These are phyloP conservation scores for Troides oblongomaculatus DNA, from an alignment of 2,888 invertebrate genomes.

Conservation along the genomic window DNA sequence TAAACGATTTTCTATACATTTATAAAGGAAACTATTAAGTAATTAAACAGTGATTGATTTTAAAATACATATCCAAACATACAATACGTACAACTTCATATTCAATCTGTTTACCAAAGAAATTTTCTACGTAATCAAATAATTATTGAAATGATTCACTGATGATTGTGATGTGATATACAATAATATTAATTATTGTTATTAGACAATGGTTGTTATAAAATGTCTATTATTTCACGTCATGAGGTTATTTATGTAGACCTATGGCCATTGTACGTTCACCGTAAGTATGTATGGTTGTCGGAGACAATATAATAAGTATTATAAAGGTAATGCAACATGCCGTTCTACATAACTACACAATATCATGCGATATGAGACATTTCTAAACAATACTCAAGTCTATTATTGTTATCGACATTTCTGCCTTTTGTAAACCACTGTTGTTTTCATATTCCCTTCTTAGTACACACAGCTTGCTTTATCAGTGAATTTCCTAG, in stretches of 20 bases:
- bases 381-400: not conserved
- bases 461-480: not conserved
- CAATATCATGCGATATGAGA: not conserved
- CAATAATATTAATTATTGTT: not conserved
- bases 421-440: not conserved
- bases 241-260: not conserved
- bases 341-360: constrained; percentile 1
- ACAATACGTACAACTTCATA: too few relatives aligned
- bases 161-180: not conserved
- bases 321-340: not conserved
- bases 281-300: not conserved
- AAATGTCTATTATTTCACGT: not conserved
- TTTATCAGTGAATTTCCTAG: not conserved
- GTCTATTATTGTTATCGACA: not conserved
- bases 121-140: not conserved
- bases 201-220: not conserved
- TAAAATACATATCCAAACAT: too few relatives aligned
- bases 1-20: too few relatives aligned
- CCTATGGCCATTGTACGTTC: not conserved
- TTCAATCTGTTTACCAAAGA: too few relatives aligned
- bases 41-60: too few relatives aligned
- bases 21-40: too few relatives aligned
- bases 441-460: not conserved
- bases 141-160: not conserved
- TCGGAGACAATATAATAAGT: not conserved